phyloP scores from a whole-genome alignment of 1,140 invertebrate species.

The Drosophila tristis region DNA sequence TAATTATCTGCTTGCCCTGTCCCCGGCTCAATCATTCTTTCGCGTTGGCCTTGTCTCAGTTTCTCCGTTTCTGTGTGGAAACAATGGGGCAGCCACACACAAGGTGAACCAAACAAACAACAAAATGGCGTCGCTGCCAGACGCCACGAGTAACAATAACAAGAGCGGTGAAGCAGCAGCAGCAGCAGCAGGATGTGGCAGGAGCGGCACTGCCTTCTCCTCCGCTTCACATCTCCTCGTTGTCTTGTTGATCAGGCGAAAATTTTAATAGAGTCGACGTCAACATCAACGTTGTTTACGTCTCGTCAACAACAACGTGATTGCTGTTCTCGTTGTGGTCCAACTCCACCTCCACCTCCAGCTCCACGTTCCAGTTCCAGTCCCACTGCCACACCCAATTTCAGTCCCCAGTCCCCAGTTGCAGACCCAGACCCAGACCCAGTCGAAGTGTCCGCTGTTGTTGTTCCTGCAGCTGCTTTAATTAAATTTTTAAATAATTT shows the following conservation, averaged over 20 bases:
- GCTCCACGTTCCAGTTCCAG: too few species aligned
- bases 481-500: conserved; percentile 81
- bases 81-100: conserved; percentile 39
- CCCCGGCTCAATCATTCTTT: background rate
- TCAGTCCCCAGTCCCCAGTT: too few species aligned
- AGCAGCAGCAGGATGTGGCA: background rate
- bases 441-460: conserved; percentile 28
- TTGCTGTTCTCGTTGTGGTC: conserved; percentile 42
- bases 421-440: too few species aligned
- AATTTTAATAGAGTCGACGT: conserved; percentile 79
- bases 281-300: conserved; percentile 75
- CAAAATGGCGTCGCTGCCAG: conserved; percentile 61
- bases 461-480: conserved; percentile 63
- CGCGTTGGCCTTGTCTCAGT: conserved; percentile 2
- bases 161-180: conserved; percentile 6
- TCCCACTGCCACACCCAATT: too few species aligned
- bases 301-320: conserved; percentile 69
- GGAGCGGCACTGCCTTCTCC: conserved; percentile 8
- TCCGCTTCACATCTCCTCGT: conserved; percentile 8
- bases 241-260: conserved; percentile 77
- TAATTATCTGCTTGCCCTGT: conserved; percentile 53
- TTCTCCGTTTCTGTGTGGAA: conserved; percentile 40
- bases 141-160: conserved; percentile 45
- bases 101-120: conserved; percentile 61
- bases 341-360: background rate